Conservation (phyloP, 2,797 vertebrate genomes). For the Telmatherina bonti region DNA sequence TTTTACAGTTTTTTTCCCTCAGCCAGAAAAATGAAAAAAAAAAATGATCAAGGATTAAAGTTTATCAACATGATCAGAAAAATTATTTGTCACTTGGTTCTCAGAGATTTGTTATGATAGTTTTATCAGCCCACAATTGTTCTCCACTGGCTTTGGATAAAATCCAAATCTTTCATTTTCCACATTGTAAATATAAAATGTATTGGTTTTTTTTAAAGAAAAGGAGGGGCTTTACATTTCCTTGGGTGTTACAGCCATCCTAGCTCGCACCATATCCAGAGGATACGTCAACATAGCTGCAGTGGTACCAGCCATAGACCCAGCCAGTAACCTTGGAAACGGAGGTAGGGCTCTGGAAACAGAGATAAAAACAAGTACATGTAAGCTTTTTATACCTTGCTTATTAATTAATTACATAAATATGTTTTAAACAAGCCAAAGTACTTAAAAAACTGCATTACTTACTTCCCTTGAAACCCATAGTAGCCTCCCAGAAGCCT, state of each 20-base stretch:
- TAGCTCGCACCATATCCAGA: slow-evolving; percentile 95
- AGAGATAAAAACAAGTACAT: neutral
- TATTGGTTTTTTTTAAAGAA: no score
- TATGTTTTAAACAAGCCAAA: neutral
- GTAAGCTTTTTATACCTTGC: neutral
- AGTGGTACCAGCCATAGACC: slow-evolving; percentile 92
- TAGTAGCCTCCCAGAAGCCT: slow-evolving; percentile 89
- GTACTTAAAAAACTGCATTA: slow-evolving; percentile 14
- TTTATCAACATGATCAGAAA: no score
- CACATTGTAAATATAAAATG: neutral
- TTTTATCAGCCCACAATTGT: no score
- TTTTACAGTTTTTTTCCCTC: neutral
- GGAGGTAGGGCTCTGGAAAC: slow-evolving; percentile 89
- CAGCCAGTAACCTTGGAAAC: slow-evolving; percentile 91
- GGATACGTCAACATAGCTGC: slow-evolving; percentile 95
- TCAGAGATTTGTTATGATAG: no score
- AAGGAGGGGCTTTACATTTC: slow-evolving; percentile 89
- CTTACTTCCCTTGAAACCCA: slow-evolving; percentile 94
- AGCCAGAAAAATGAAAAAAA: no score
- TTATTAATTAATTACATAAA: neutral
- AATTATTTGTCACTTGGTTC: neutral
- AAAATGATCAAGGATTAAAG: neutral
- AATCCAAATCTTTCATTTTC: neutral
- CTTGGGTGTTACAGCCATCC: slow-evolving; percentile 98
- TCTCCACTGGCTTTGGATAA: neutral